phyloP scores from a whole-genome alignment of 2,113 vertebrate genomes.

The Meriones unguiculatus region DNA sequence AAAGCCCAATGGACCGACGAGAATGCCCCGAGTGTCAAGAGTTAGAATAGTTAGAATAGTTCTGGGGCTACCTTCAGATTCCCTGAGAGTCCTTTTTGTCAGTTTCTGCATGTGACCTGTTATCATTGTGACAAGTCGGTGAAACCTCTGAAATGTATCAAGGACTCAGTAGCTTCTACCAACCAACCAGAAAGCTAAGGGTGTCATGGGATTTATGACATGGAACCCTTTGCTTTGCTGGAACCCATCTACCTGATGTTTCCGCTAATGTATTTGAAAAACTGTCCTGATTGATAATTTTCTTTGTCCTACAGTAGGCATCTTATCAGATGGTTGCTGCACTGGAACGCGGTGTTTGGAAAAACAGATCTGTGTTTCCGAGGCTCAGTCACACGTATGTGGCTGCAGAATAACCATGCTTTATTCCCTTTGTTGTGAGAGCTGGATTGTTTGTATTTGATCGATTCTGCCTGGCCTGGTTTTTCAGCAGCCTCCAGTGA shows the following conservation, averaged over 20 bases:
- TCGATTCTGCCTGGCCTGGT: not conserved
- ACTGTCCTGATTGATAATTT: not conserved
- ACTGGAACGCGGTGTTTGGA: not conserved
- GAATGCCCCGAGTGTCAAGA: not conserved
- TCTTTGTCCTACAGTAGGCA: not conserved
- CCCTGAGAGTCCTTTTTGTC: not conserved
- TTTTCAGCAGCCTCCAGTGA: not conserved
- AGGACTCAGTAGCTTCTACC: not conserved
- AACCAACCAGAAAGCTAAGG: not conserved
- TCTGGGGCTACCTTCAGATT: not conserved
- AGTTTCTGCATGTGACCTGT: not conserved
- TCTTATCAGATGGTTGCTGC: not conserved
- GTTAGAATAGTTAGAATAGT: not conserved
- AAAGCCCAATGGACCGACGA: not conserved
- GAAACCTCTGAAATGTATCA: not conserved
- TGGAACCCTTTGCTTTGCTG: too few species aligned
- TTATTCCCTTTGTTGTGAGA: not conserved
- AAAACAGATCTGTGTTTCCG: not conserved
- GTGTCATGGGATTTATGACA: not conserved
- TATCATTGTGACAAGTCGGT: not conserved
- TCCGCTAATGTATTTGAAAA: not conserved
- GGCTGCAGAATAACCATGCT: not conserved
- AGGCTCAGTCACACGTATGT: not conserved
- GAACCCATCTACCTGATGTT: not conserved
- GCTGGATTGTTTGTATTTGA: not conserved